Base-by-base conservation (phyloP, 2,888 invertebrate genomes). In the Campoletis raptor region DNA sequence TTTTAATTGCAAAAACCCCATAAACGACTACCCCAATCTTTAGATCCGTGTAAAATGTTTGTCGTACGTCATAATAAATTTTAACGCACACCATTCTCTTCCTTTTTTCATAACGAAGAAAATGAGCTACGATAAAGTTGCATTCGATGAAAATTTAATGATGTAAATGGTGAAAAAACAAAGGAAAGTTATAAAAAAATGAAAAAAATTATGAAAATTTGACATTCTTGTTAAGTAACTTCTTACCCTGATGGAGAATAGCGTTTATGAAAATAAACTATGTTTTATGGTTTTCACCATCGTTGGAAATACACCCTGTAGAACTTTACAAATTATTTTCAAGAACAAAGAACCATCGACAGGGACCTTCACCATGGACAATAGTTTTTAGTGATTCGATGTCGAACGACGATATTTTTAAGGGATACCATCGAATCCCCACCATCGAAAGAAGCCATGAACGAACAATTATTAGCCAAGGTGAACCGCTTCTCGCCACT, bases 381-480 rank as follows among this genome's bases (percentile, higher is more conserved):
- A 76, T 24, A 64, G 45, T 64, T 76, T 45, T 9, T 30, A 61
- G 30, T 36, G 36, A 48, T 77, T 77, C 64, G 48, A 40, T 40
- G 40, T 37, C 12, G 30, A 76, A n/a, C 18, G 36, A 76, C 42
- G 37, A 36, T 9, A 21, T 37, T 37, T 15, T 48, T 78, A 78
- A 52, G 48, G 48, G 67, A 61, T 15, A 30, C 10, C 42, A 2
- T 24, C 30, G 15, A 30, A 30, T 30, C 61, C 61, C 61, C 61
- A 74, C 21, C 21, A 37, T 54, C 7, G 37, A 40, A 73, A n/a
- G 24, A 45, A 67, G 21, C 21, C 42, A 40, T 69, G 76, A 66
- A 81, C 86, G 90, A 87, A 90, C 90, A 91, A 92, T 91, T 92
- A 92, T 93, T 92, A 92, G 90, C 92, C 93, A 93, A 93, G 93